Evolutionary conservation across 2,888 invertebrate genomes (phyloP).

Genomic region (Tortricodes alternella): DNA sequence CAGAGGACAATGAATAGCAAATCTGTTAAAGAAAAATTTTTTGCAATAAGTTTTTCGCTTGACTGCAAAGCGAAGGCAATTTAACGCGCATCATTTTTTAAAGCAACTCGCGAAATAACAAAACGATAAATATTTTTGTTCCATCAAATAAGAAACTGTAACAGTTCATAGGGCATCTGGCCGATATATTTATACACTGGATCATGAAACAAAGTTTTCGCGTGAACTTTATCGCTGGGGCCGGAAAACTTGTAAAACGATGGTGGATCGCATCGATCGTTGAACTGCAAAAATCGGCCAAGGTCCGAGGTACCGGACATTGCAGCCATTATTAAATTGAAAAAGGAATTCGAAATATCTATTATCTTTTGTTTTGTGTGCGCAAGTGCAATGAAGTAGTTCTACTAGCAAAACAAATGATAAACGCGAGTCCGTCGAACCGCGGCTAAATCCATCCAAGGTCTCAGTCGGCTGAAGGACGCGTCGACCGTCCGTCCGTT

Average conservation of each 20-base stretch:
- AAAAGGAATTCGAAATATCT: conserved; percentile 2
- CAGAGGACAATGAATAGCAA: neutral
- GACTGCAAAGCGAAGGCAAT: neutral
- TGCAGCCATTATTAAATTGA: neutral
- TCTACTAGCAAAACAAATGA: conserved; percentile 64
- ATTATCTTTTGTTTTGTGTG: conserved; percentile 9
- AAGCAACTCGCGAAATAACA: too few species aligned
- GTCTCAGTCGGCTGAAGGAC: conserved; percentile 77
- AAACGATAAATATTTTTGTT: conserved; percentile 46
- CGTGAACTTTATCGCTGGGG: conserved; percentile 70
- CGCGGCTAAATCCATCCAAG: conserved; percentile 80
- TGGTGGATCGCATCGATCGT: conserved; percentile 59
- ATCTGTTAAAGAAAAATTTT: neutral
- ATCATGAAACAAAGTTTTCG: conserved; percentile 65
- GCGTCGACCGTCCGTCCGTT: conserved; percentile 61
- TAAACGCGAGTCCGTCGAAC: conserved; percentile 74
- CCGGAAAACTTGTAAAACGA: conserved; percentile 74
- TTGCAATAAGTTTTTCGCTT: neutral
- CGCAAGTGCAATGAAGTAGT: conserved; percentile 38
- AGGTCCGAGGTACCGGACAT: conserved; percentile 71
- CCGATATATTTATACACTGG: conserved; percentile 62
- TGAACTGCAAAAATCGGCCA: conserved; percentile 81
- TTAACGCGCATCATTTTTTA: too few species aligned
- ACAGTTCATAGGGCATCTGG: conserved; percentile 61
- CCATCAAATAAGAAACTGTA: conserved; percentile 40